These are phyloP conservation scores for Acanthochromis polyacanthus DNA, from an alignment of 2,113 vertebrate species.

Conservation along the genomic window DNA sequence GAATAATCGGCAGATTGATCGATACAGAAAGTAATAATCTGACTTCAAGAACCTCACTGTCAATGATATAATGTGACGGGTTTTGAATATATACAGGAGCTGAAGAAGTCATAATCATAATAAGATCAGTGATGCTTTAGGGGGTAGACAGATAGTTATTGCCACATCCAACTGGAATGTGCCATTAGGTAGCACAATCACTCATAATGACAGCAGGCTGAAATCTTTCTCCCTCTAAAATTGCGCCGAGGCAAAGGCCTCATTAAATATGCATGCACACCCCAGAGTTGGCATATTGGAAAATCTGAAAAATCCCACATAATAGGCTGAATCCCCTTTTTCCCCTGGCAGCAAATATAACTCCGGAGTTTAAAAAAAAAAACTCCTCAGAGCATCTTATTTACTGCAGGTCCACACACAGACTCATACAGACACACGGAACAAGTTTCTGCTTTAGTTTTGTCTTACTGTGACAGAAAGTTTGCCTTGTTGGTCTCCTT, in stretches of 20 bases:
- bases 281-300: slow-evolving; percentile 62
- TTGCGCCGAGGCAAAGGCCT: slow-evolving; percentile 48
- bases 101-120: slow-evolving; percentile 65
- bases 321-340: slow-evolving; percentile 37
- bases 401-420: slow-evolving; percentile 29
- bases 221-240: slow-evolving; percentile 48
- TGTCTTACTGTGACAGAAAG: slow-evolving; percentile 15
- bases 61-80: slow-evolving; percentile 36
- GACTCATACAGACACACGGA: not conserved
- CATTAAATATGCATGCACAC: slow-evolving; percentile 72
- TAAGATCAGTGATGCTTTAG: slow-evolving; percentile 67
- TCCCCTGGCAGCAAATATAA: slow-evolving; percentile 43
- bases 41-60: not conserved
- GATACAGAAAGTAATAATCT: not conserved
- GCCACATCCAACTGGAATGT: slow-evolving; percentile 66
- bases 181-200: slow-evolving; percentile 61
- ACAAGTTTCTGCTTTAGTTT: slow-evolving; percentile 12
- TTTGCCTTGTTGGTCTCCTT: slow-evolving; percentile 15
- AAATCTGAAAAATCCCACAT: slow-evolving; percentile 61
- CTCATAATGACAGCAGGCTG: slow-evolving; percentile 67
- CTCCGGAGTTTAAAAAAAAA: slow-evolving; percentile 17
- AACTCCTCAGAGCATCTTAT: slow-evolving; percentile 32
- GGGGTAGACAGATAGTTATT: slow-evolving; percentile 62
- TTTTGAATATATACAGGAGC: slow-evolving; percentile 55
- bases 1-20: too few species aligned